Base-by-base conservation (phyloP, 2,888 invertebrate species). In the Ennomos erosarius region DNA sequence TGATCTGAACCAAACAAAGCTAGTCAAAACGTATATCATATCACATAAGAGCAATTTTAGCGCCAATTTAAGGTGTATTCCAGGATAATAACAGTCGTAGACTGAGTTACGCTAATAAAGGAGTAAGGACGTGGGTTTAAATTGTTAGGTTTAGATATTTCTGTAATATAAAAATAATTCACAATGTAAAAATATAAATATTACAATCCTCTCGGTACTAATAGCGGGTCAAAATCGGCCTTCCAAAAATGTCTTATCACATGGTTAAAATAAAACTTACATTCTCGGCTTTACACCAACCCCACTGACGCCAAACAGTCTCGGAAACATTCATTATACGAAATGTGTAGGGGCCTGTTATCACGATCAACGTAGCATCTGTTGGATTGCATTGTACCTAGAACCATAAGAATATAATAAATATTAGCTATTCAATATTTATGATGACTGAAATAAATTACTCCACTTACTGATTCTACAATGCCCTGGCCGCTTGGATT, bases 211-310 rank as follows among this genome's bases (percentile, higher is more conserved):
- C 16, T 16, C 1, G 16, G 16, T 16, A 16, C 16, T 3, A 16
- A 16, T 3, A 16, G 16, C 16, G 16, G 16, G 16, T 3, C 16
- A 2, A 16, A 1, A 16, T 16, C 16, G 16, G 5, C 6, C 0
- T 6, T 6, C 10, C 37, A 13, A 10, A 10, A 16, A 39, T 44
- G 8, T 42, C 1, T 4, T 26, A 26, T 8, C 10, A 10, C 16
- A 16, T 16, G 16, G 16, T 16, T 16, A 16, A 16, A 6, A 33
- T 10, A 33, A 33, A 13, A 61, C 88, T 81, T 72, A 93, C 93
- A 67, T 93, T 93, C 81, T 98, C 97, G 38, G 96, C 94, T 82
- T 98, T 98, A 66, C 96, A 94, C 87, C 96, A 97, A 9, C 97
- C 97, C 90, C 95, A 97, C 64, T 96, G 96, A 37, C 97, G 94